A percentile compares a stretch with the other conserved stretches of the same genome.
Evolutionary conservation across 1,140 invertebrate species (phyloP).

Genomic region (Pseudomyrmex sp.): DNA sequence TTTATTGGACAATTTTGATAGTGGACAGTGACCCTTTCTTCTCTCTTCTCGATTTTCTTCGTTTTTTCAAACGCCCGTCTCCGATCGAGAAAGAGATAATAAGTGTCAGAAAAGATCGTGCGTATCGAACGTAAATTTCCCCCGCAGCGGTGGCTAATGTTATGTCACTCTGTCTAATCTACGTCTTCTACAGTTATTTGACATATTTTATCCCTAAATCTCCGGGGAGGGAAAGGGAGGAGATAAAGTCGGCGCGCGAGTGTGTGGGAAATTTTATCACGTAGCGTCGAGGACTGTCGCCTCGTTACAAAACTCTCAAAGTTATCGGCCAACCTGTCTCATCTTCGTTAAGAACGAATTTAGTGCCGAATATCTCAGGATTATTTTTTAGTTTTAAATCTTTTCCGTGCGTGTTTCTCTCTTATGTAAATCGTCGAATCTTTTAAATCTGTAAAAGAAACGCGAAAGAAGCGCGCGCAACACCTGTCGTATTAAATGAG

Average conservation of each 20-base stretch:
- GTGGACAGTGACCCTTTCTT: constrained; percentile 70
- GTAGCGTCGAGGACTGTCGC: constrained; percentile 35
- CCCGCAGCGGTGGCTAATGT: constrained; percentile 50
- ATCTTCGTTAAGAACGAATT: constrained; percentile 15
- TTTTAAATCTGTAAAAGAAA: too few relatives aligned
- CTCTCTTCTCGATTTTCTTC: not conserved
- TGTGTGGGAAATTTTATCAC: constrained; percentile 67
- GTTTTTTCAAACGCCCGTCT: constrained; percentile 43
- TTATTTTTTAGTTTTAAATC: not conserved
- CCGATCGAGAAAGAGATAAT: constrained; percentile 72
- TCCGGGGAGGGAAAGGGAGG: constrained; percentile 62
- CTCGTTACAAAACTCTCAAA: constrained; percentile 63
- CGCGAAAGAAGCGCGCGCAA: too few relatives aligned
- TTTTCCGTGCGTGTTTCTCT: too few relatives aligned
- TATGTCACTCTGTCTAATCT: constrained; percentile 64
- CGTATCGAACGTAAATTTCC: constrained; percentile 77
- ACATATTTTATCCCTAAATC: constrained; percentile 70
- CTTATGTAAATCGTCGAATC: too few relatives aligned
- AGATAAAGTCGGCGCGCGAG: constrained; percentile 48
- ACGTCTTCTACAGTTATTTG: constrained; percentile 53
- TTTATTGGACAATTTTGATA: constrained; percentile 77
- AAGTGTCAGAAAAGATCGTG: constrained; percentile 63
- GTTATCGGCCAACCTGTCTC: constrained; percentile 49
- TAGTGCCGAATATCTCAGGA: not conserved
- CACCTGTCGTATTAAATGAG: not conserved